Conservation (phyloP, 2,888 invertebrate species). For the Ditylenchus weischeri region DNA sequence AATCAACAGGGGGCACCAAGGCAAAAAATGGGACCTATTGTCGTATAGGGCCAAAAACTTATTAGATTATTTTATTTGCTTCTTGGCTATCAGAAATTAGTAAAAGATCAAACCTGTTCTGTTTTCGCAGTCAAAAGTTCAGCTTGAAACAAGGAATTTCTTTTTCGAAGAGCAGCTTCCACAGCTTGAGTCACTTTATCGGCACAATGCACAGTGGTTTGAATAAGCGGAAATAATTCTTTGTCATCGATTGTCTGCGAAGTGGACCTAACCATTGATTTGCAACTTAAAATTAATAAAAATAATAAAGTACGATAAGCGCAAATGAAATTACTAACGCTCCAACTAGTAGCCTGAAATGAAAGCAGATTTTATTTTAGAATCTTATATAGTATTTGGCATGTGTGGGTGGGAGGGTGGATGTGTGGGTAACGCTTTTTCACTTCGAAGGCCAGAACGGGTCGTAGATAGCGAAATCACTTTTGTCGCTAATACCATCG, state of each 20-base stretch:
- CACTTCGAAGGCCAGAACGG: too few species aligned
- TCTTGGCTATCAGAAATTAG: neutral
- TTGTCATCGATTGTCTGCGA: conserved; percentile 19
- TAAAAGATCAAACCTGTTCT: conserved; percentile 31
- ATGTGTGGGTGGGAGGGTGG: too few species aligned
- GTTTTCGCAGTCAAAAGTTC: conserved; percentile 36
- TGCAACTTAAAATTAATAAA: conserved; percentile 24
- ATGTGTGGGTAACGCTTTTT: too few species aligned
- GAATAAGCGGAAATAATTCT: conserved; percentile 5
- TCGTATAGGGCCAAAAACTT: too few species aligned
- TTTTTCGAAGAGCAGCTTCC: conserved; percentile 35
- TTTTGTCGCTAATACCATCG: too few species aligned
- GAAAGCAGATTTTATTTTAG: neutral
- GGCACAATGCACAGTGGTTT: conserved; percentile 27
- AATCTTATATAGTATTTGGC: too few species aligned
- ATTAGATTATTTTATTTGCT: too few species aligned
- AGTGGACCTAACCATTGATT: conserved; percentile 32
- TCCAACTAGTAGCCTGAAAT: conserved; percentile 3
- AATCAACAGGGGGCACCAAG: too few species aligned
- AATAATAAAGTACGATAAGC: neutral
- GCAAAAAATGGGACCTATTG: too few species aligned
- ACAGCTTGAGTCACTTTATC: conserved; percentile 28
- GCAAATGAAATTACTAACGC: conserved; percentile 8
- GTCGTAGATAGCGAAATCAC: too few species aligned
- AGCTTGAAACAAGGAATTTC: conserved; percentile 38